Evolutionary conservation across 1,140 invertebrate species (phyloP), one percentile per base, ranked within the genome.

Genomic region (Papilio polyxenes): DNA sequence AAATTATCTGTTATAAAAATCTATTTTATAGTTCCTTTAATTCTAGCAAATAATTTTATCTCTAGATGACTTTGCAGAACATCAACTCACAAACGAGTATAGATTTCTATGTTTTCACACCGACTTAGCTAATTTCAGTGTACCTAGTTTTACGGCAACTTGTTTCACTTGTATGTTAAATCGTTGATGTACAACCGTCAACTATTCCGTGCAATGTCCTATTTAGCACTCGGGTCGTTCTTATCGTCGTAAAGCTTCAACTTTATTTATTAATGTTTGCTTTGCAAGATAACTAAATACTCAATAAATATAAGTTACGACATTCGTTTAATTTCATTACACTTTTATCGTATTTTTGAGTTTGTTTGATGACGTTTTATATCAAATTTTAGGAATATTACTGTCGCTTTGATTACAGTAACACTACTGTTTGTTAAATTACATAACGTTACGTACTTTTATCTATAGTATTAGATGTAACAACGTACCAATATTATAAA

Each of bases 171-270:
- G 59, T 23, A 65, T 31, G 23, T 65, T 65, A 31, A 65, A 65
- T 65, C 62, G 9, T 31, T 10, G 11, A 17, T 53, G 51, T 53
- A 53, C 51, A 31, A 31, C 23, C 23, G 23, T 13, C 23, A 31
- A 31, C 23, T 65, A 13, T 65, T 31, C 17, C 23, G 59, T 13
- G 62, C 23, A 65, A 65, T 31, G 62, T 31, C 62, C 62, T 65
- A 65, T 65, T 65, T 65, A 65, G 11, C 23, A 65, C 23, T 31
- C 23, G 10, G 23, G 0, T 11, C 62, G 23, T 31, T 65, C 62
- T 65, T 65, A 72, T 72, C 65, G 65, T 31, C 7, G 17, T 65
- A 69, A 10, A 53, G 37, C 49, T 80, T 80, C 10, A 40, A 72
- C 3, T 15, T 72, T 37, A 17, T 56, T 17, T 56, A 37, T 15